Percentiles rank a stretch among this genome's conserved stretches.
Conservation (phyloP, 2,113 vertebrate genomes). For the Oryzias melastigma region DNA sequence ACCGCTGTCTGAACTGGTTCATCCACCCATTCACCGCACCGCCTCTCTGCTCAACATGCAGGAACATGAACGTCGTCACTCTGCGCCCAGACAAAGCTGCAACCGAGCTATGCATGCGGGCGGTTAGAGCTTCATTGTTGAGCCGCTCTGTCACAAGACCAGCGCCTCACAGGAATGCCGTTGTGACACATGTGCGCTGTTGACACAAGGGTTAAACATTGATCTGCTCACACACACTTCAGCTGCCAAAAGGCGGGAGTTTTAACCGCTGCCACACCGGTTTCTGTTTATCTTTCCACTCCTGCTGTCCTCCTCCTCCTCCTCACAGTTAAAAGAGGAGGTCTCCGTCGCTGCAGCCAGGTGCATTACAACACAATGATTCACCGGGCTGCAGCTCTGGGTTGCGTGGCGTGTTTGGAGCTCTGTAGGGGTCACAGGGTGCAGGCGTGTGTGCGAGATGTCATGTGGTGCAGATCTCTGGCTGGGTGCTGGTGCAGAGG, state of each 20-base stretch:
- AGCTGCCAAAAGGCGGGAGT: constrained; percentile 58
- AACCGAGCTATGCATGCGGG: constrained; percentile 41
- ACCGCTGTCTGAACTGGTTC: constrained; percentile 49
- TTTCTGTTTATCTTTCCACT: constrained; percentile 61
- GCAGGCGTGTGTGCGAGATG: constrained; percentile 37
- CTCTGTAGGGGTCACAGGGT: constrained; percentile 55
- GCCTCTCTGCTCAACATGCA: constrained; percentile 41
- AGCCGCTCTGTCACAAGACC: constrained; percentile 66
- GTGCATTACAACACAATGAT: constrained; percentile 54
- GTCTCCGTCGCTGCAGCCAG: constrained; percentile 43
- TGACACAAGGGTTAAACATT: constrained; percentile 74
- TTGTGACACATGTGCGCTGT: constrained; percentile 67
- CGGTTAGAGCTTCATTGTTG: constrained; percentile 53
- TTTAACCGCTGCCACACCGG: constrained; percentile 49
- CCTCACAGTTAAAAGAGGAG: constrained; percentile 56
- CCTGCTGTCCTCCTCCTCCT: constrained; percentile 39
- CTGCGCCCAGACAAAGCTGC: constrained; percentile 21
- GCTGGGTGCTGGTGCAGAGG: constrained; percentile 48
- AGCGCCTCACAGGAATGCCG: constrained; percentile 64
- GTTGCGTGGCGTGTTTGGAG: constrained; percentile 28
- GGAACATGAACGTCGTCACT: constrained; percentile 50
- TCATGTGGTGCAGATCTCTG: constrained; percentile 63
- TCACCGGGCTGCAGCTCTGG: constrained; percentile 35
- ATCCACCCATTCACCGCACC: constrained; percentile 20
- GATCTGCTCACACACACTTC: constrained; percentile 45